Base-by-base conservation (phyloP, 2,797 vertebrate genomes). In the Pelobates cultripes region DNA sequence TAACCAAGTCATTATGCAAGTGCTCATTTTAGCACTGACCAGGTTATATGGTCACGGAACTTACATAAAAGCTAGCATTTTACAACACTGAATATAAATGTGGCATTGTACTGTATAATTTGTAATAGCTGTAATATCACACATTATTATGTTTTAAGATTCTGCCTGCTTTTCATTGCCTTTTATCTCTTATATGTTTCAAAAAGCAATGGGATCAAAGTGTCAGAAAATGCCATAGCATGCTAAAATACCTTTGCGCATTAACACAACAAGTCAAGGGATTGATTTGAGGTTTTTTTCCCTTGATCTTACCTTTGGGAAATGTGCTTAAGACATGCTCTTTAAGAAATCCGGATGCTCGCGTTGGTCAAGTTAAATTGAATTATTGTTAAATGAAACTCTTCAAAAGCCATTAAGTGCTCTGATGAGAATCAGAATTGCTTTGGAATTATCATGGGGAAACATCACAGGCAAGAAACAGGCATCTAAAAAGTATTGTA, bases 21-120 rank as follows among this genome's bases (percentile, higher is more conserved):
- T 51, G 3, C 47, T 68, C 70, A 42, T 44, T 15, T 41, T 55
- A 55, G 70, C 43, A 57, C 81, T 73, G 60, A 73, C 53, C 63
- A 78, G 40, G 14, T 69, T 60, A 74, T 78, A 74, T 47, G 45
- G 28, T 51, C 9, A 51, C 7, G 47, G 8, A 45, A 41, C 45
- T 40, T 53, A 51, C 44, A 67, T 77, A 60, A 77, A 77, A 57
- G 71, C 47, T 78, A 74, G 28, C 28, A 28, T 68, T 80, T 61
- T 14, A 61, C 14, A 61, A 28, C 28, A 28, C 28, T 28, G 40
- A 41, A 47, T 15, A 76, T 60, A 68, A 57, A 64, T 42, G 40
- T 83, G 75, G 72, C 70, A 73, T 73, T 83, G 63, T 73, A 40
- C 71, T 43, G 13, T 83, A 43, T 78, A 71, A 78, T 74, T 51